Conservation (phyloP, 1,140 invertebrate species). For the Psilanteris sp. region DNA sequence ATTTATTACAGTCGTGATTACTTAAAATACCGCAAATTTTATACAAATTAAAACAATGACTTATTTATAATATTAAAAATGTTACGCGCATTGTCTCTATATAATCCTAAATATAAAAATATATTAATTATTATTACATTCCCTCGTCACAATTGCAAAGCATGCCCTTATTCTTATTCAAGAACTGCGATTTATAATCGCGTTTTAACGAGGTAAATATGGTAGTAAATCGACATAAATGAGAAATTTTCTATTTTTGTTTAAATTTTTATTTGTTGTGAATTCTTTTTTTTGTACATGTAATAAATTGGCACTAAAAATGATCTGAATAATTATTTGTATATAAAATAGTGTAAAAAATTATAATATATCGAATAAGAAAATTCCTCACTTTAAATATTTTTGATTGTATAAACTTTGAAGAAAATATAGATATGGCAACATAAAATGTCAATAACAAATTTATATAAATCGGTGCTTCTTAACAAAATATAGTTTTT, state of each 20-base stretch:
- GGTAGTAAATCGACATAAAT: conserved; percentile 40
- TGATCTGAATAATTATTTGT: too few species aligned
- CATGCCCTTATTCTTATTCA: conserved; percentile 52
- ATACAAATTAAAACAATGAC: conserved; percentile 53
- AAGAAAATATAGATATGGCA: conserved; percentile 64
- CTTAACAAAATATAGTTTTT: conserved; percentile 23
- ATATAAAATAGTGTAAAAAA: too few species aligned
- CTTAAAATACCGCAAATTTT: conserved; percentile 44
- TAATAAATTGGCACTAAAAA: conserved; percentile 4
- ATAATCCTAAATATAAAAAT: conserved; percentile 60
- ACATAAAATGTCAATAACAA: conserved; percentile 58
- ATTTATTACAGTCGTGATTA: conserved; percentile 55
- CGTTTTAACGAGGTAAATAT: conserved; percentile 51
- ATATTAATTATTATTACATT: conserved; percentile 52
- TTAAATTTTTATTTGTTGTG: not conserved
- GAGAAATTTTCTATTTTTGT: conserved; percentile 27
- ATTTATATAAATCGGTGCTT: conserved; percentile 28
- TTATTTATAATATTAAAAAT: conserved; percentile 51
- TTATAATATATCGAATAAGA: too few species aligned
- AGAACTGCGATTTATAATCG: conserved; percentile 19
- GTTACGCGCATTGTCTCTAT: conserved; percentile 34
- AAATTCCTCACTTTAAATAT: conserved; percentile 32
- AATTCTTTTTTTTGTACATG: not conserved
- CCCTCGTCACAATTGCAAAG: conserved; percentile 58
- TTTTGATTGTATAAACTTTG: conserved; percentile 24